phyloP scores from a whole-genome alignment of 2,888 invertebrate genomes.

The Andrena fulva region DNA sequence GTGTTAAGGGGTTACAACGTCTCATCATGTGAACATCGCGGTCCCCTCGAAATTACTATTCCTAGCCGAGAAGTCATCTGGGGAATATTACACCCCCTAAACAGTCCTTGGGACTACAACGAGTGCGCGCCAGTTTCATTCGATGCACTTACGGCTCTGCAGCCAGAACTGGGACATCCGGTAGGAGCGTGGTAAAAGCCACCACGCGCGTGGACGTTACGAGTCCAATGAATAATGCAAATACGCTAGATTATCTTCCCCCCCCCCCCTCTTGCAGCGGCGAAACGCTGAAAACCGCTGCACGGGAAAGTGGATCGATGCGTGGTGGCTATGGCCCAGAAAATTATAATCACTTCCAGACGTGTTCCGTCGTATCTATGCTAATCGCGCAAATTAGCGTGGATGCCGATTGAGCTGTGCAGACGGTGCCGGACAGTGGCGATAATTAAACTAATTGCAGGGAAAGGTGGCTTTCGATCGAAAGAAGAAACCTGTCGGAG shows the following conservation, averaged over 20 bases:
- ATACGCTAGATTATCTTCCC: conserved; percentile 43
- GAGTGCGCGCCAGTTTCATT: conserved; percentile 29
- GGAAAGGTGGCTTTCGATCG: not conserved
- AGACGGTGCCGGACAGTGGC: not conserved
- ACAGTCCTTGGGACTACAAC: not conserved
- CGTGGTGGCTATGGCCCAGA: conserved; percentile 48
- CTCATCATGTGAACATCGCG: not conserved
- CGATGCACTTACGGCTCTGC: conserved; percentile 23
- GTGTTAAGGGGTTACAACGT: no score
- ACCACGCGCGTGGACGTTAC: conserved; percentile 34
- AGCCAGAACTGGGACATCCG: conserved; percentile 65
- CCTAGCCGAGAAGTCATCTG: not conserved
- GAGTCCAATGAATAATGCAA: conserved; percentile 68
- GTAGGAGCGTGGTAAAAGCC: conserved; percentile 58
- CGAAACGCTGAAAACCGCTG: conserved; percentile 31
- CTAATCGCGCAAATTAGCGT: conserved; percentile 27
- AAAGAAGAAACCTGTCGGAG: not conserved
- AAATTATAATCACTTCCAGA: conserved; percentile 43
- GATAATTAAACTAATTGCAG: conserved; percentile 21
- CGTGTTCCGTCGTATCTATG: conserved; percentile 16
- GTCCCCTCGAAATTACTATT: not conserved
- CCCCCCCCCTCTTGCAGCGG: not conserved
- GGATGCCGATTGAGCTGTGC: not conserved
- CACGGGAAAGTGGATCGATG: conserved; percentile 70
- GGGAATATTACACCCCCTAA: conserved; percentile 1